A percentile compares a stretch with the other conserved stretches of the same genome.
Conservation (phyloP, 2,113 vertebrate species). For the Crotalus tigris region DNA sequence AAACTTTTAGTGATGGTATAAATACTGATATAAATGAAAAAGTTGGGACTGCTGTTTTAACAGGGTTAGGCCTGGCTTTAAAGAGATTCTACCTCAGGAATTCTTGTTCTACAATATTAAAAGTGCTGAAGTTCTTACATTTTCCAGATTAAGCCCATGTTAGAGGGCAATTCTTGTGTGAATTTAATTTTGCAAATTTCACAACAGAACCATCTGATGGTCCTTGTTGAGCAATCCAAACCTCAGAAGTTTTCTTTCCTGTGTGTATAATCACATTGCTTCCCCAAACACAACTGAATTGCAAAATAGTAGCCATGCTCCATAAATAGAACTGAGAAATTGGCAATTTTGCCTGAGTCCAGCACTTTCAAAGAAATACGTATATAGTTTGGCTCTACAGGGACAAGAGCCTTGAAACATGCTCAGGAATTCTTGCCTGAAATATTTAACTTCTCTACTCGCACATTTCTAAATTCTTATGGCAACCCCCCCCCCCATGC, state of each 20-base stretch:
- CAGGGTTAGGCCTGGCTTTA: neutral
- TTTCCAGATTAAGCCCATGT: neutral
- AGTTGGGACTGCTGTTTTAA: neutral
- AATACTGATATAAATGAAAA: neutral
- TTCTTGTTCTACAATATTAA: neutral
- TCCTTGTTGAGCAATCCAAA: slow-evolving; percentile 27
- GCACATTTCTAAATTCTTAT: slow-evolving; percentile 30
- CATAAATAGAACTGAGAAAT: slow-evolving; percentile 36
- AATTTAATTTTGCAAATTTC: slow-evolving; percentile 4
- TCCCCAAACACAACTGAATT: slow-evolving; percentile 6
- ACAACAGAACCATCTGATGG: neutral
- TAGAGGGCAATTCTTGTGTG: neutral
- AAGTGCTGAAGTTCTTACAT: neutral
- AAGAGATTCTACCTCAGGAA: neutral
- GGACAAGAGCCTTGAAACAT: slow-evolving; percentile 28
- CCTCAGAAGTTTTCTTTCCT: slow-evolving; percentile 15
- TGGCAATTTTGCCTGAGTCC: slow-evolving; percentile 24
- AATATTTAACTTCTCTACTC: slow-evolving; percentile 43
- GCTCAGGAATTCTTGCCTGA: slow-evolving; percentile 36
- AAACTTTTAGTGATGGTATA: neutral
- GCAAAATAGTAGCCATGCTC: slow-evolving; percentile 41
- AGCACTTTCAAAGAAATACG: slow-evolving; percentile 46
- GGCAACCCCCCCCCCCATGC: neutral
- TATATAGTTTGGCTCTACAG: neutral
- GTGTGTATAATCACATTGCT: slow-evolving; percentile 19